Percentiles rank a stretch among this genome's conserved stretches.
phyloP scores from a whole-genome alignment of 2,797 vertebrate species.

The Malurus splendens region DNA sequence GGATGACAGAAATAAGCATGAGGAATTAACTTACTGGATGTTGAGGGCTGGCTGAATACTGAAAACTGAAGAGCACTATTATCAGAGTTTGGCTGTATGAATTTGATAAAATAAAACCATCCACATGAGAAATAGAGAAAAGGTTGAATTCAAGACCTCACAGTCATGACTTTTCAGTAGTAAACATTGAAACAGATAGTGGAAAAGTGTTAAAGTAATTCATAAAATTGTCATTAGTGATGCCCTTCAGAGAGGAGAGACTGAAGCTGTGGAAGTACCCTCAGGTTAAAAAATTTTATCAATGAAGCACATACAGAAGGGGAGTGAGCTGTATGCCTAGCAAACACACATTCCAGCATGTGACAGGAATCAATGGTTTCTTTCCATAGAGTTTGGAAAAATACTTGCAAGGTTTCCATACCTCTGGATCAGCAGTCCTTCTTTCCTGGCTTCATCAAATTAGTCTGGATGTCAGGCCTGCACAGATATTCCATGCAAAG shows the following conservation, averaged over 20 bases:
- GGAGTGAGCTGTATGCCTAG: background rate
- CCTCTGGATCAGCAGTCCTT: background rate
- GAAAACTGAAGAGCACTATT: background rate
- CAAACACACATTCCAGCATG: background rate
- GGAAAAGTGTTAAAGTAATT: background rate
- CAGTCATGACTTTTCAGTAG: background rate
- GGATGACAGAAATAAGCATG: background rate
- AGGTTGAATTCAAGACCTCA: background rate
- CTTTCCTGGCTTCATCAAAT: background rate
- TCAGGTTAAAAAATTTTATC: background rate
- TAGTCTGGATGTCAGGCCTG: background rate
- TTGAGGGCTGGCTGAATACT: background rate
- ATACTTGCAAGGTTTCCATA: background rate
- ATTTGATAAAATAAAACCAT: background rate
- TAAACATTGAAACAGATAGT: background rate
- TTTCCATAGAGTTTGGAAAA: background rate
- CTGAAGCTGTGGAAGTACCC: background rate
- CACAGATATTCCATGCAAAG: background rate
- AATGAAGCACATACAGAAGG: background rate
- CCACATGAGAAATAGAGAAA: background rate
- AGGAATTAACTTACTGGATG: background rate
- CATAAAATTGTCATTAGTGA: background rate
- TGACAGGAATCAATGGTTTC: background rate
- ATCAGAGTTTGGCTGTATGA: background rate
- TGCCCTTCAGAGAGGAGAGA: background rate